Evolutionary conservation across 2,113 vertebrate species (phyloP).

Genomic region (Coreoperca whiteheadi): DNA sequence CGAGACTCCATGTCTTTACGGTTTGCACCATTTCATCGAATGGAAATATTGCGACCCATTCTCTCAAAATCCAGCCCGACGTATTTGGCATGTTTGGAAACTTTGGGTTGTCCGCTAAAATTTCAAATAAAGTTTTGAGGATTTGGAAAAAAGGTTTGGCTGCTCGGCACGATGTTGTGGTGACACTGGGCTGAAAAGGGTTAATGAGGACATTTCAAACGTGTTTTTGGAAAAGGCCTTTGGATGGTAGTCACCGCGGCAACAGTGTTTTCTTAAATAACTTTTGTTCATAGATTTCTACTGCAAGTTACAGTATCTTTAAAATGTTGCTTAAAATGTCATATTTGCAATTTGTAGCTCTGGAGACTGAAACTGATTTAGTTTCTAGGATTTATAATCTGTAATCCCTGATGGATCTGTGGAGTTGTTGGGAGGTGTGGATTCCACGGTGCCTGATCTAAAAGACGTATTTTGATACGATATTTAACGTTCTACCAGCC

Average conservation of each 20-base stretch:
- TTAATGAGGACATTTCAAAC: no score
- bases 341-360: not conserved
- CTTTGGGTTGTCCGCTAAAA: not conserved
- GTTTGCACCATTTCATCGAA: not conserved
- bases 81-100: not conserved
- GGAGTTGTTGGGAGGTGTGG: not conserved
- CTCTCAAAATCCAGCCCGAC: not conserved
- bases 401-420: no score
- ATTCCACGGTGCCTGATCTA: no score
- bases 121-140: not conserved
- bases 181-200: not conserved
- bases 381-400: not conserved
- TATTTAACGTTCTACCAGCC: conserved; percentile 16
- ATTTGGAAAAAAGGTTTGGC: not conserved
- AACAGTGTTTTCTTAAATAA: no score
- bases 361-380: no score
- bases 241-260: no score
- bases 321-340: not conserved
- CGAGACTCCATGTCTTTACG: not conserved
- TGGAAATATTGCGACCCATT: not conserved
- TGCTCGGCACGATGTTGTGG: not conserved
- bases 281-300: no score
- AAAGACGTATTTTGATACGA: not conserved
- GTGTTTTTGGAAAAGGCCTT: no score
- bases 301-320: no score